Base-by-base conservation (phyloP, 2,797 vertebrate genomes). In the Vireo griseus region DNA sequence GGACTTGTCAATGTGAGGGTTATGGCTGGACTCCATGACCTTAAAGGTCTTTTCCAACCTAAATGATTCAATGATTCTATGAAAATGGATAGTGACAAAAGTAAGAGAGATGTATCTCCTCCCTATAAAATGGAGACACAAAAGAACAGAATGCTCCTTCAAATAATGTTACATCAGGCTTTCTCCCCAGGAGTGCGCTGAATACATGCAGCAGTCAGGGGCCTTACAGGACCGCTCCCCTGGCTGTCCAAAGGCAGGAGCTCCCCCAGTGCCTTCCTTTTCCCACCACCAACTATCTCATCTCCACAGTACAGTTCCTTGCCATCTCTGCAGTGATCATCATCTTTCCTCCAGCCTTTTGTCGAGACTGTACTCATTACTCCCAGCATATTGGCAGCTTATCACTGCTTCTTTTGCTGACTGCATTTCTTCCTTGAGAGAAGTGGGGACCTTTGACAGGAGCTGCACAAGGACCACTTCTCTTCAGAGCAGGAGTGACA, bases 281-380 rank as follows among this genome's bases (percentile, higher is more conserved):
- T 77, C 16, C 44, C 42, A 58, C 21, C 35, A 84, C 31, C 22
- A 58, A 8, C 4, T 15, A 50, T 24, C 15, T 40, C 13, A 44
- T 11, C 26, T 55, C 63, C 3, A 3, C 20, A 72, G 18, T 2
- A 13, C 0, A 0, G 54, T 16, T 62, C 51, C 59, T 85, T 66
- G 71, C 35, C 28, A 47, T 22, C 39, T 67, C 76, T 63, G 52
- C 52, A 79, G 40, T 45, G 68, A 91, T 25, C 17, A 13, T 47
- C 55, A 29, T 22, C n/a, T 50, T 75, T 44, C 58, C 50, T 55
- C 48, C 52, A 73, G 11, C 16, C 13, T 73, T 78, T 52, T 82
- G 28, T 25, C 29, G 51, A 63, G 83, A 10, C 26, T n/a, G 11
- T 18, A 16, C 33, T 42, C 8, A 2, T 42, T 68, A 39, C 16